phyloP scores from a whole-genome alignment of 2,113 vertebrate species.

The Regulus satrapa region DNA sequence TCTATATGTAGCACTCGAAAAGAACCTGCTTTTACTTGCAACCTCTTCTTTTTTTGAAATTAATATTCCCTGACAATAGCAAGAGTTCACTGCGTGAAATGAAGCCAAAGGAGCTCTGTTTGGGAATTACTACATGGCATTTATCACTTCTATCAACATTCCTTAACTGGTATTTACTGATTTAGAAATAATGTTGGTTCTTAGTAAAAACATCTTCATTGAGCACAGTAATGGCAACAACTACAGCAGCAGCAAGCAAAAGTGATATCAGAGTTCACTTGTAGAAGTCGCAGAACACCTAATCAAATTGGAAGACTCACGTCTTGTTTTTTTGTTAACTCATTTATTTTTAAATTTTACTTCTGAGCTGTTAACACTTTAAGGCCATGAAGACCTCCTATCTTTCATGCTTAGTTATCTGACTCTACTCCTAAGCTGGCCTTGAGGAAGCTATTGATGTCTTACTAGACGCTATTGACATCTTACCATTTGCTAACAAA shows the following conservation, averaged over 20 bases:
- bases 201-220: background rate
- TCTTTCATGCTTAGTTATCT: background rate
- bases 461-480: background rate
- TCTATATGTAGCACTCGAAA: background rate
- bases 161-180: background rate
- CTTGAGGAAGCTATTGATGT: background rate
- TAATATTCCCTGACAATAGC: background rate
- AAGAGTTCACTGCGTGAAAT: background rate
- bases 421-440: background rate
- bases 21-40: background rate
- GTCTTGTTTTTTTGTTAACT: background rate
- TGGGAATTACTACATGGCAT: background rate
- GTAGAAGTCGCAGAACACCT: background rate
- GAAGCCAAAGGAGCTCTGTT: background rate
- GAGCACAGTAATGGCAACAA: background rate
- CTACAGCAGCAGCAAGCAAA: background rate
- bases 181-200: background rate
- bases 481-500: background rate
- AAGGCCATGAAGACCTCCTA: fast-evolving
- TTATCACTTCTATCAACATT: background rate
- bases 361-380: background rate
- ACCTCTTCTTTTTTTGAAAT: background rate
- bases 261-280: background rate
- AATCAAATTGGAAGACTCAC: background rate
- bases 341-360: background rate